Evolutionary conservation across 2,888 invertebrate genomes (phyloP).

Genomic region (Diachrysia chrysitis): DNA sequence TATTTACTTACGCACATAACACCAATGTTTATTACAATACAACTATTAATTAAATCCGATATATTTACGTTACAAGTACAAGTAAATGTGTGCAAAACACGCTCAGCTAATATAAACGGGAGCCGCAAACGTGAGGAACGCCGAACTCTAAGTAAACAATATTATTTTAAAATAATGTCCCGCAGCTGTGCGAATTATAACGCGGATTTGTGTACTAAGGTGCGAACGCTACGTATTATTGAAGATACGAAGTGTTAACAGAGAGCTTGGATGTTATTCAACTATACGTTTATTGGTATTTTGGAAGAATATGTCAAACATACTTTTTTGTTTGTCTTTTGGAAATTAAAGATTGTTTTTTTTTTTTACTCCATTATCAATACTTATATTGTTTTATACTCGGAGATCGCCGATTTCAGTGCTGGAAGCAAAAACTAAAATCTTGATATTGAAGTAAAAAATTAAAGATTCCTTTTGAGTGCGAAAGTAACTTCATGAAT

Average conservation of each 20-base stretch:
- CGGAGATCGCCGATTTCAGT: neutral
- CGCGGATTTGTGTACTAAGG: conserved; percentile 23
- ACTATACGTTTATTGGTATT: conserved; percentile 19
- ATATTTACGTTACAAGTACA: conserved; percentile 50
- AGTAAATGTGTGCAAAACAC: conserved; percentile 57
- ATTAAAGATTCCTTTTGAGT: too few species aligned
- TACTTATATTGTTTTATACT: neutral
- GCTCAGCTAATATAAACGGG: conserved; percentile 56
- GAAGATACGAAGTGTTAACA: conserved; percentile 12
- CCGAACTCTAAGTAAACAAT: conserved; percentile 62
- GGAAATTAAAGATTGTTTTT: neutral
- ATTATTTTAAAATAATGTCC: conserved; percentile 71
- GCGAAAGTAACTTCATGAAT: neutral
- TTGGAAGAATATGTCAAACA: conserved; percentile 1
- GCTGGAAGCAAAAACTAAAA: neutral
- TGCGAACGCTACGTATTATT: conserved; percentile 18
- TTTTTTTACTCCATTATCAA: conserved; percentile 20
- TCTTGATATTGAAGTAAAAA: too few species aligned
- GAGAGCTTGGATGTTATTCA: conserved; percentile 40
- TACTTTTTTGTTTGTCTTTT: neutral
- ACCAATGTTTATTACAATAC: conserved; percentile 38
- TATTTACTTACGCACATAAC: conserved; percentile 7
- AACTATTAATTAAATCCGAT: conserved; percentile 55
- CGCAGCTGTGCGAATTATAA: conserved; percentile 62
- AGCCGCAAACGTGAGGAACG: conserved; percentile 61